These are phyloP conservation scores for Oriolus oriolus DNA, from an alignment of 2,113 vertebrate genomes.

Conservation along the genomic window DNA sequence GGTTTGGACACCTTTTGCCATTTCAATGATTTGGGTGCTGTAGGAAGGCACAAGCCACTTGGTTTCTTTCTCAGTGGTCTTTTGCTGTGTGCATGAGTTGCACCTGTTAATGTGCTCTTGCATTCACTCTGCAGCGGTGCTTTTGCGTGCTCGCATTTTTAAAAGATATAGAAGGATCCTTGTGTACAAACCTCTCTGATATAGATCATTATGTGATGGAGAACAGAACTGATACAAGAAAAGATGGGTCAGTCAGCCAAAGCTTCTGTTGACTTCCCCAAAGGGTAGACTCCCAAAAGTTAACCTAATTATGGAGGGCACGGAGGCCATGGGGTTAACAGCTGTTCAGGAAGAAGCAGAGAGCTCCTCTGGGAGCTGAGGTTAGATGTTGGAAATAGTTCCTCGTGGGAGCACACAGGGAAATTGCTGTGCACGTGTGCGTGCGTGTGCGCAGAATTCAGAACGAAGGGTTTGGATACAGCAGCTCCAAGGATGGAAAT, in stretches of 20 bases:
- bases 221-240: background rate
- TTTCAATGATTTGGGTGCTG: background rate
- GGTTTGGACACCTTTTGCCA: background rate
- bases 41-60: background rate
- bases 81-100: background rate
- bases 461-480: background rate
- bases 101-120: background rate
- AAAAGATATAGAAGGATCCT: background rate
- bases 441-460: slow-evolving; percentile 6
- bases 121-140: background rate
- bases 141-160: background rate
- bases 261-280: background rate
- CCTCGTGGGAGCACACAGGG: background rate
- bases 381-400: background rate
- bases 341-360: slow-evolving; percentile 3
- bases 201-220: background rate
- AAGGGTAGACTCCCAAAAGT: background rate
- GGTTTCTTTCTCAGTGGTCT: background rate
- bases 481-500: slow-evolving; percentile 43
- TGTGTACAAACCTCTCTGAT: background rate
- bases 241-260: background rate
- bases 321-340: slow-evolving; percentile 2
- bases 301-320: slow-evolving; percentile 23
- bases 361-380: background rate
- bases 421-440: background rate